Evolutionary conservation across 2,888 invertebrate species (phyloP).

Genomic region (Cecidostiba fungosa): DNA sequence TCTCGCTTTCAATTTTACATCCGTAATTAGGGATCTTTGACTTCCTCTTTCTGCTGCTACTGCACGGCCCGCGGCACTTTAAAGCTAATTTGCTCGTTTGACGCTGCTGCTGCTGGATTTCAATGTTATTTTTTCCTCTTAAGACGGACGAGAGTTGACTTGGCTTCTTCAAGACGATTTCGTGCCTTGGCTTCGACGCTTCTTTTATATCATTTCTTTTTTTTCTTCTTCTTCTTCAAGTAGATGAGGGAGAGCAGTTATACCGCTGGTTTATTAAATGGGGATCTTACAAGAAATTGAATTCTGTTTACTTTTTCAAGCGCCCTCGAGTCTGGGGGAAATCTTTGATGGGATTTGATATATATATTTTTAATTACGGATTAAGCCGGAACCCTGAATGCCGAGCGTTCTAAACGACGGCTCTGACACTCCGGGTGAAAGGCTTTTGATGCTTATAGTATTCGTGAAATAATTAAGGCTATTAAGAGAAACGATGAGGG

Average conservation of each 20-base stretch:
- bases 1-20: conserved; percentile 62
- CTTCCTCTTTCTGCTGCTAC: not conserved
- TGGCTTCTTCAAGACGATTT: conserved; percentile 34
- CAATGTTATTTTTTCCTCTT: conserved; percentile 46
- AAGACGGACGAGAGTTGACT: not conserved
- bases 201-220: not conserved
- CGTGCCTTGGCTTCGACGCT: not conserved
- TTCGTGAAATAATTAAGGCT: too few species aligned
- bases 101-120: conserved; percentile 14
- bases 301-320: conserved; percentile 14
- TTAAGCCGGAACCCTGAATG: not conserved
- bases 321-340: not conserved
- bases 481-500: too few species aligned
- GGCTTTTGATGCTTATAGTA: not conserved
- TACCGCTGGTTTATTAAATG: conserved; percentile 35
- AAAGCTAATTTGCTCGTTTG: conserved; percentile 60
- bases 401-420: too few species aligned
- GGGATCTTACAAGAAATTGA: conserved; percentile 39
- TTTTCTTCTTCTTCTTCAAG: not conserved
- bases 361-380: not conserved
- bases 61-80: conserved; percentile 30
- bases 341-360: not conserved
- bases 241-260: not conserved
- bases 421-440: not conserved
- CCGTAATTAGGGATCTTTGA: conserved; percentile 61